Evolutionary conservation across 1,140 invertebrate genomes (phyloP).

Genomic region (Micrasema longulum): DNA sequence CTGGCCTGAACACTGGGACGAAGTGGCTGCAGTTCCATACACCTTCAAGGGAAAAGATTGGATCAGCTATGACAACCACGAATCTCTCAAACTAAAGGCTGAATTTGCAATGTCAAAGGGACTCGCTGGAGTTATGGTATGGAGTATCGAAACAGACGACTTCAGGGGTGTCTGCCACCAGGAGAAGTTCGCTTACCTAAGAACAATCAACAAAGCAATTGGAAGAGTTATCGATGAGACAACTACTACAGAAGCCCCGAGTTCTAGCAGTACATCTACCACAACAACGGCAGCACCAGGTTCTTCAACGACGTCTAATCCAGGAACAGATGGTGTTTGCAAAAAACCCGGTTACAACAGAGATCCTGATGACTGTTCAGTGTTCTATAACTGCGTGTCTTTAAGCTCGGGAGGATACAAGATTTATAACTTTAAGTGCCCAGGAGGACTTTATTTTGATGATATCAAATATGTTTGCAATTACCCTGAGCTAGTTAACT

Average conservation of each 20-base stretch:
- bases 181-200: conserved; percentile 63
- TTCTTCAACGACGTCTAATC: neutral
- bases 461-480: neutral
- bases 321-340: conserved; percentile 8
- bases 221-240: conserved; percentile 17
- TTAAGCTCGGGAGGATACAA: neutral
- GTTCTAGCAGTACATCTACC: neutral
- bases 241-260: neutral
- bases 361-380: conserved; percentile 22
- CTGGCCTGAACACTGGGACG: conserved; percentile 61
- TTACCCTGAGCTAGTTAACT: neutral
- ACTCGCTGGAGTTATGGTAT: conserved; percentile 77
- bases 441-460: neutral
- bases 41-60: conserved; percentile 75
- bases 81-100: conserved; percentile 68
- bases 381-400: conserved; percentile 30
- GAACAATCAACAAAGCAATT: conserved; percentile 58
- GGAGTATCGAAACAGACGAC: conserved; percentile 83
- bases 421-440: neutral
- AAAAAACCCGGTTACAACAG: conserved; percentile 15
- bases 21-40: conserved; percentile 73
- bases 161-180: conserved; percentile 72
- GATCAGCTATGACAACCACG: conserved; percentile 80
- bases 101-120: conserved; percentile 67
- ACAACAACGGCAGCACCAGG: neutral